Evolutionary conservation across 2,888 invertebrate genomes (phyloP).

Genomic region (Zaprionus lineosus): DNA sequence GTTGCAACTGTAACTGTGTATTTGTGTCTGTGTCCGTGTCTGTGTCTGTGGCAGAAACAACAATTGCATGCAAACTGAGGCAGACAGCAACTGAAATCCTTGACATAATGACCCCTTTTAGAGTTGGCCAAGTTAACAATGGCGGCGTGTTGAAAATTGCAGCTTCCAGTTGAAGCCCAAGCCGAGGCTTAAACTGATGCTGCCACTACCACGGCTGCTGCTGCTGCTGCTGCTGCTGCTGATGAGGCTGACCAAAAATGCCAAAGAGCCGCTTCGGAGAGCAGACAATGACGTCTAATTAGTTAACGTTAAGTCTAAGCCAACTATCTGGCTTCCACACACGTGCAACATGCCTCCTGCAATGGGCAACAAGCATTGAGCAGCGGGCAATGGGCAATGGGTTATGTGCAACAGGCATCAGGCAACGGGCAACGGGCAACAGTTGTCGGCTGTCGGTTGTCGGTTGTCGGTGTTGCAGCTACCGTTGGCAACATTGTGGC

Average conservation of each 20-base stretch:
- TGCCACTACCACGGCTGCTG: too few species aligned
- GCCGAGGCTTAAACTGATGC: too few species aligned
- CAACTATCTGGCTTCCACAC: constrained; percentile 26
- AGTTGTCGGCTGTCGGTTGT: constrained; percentile 50
- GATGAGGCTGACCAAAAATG: constrained; percentile 52
- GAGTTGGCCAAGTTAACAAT: constrained; percentile 67
- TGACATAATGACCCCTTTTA: constrained; percentile 80
- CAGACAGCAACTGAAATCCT: constrained; percentile 65
- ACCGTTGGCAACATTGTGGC: constrained; percentile 58
- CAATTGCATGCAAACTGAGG: constrained; percentile 9
- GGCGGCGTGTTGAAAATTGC: constrained; percentile 36
- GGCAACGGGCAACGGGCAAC: constrained; percentile 33
- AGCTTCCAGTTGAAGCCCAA: constrained; percentile 39
- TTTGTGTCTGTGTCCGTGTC: too few species aligned
- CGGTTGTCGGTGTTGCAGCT: constrained; percentile 57
- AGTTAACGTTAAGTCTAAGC: constrained; percentile 36
- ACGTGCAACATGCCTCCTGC: too few species aligned
- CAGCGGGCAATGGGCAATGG: too few species aligned
- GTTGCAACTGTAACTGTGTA: too few species aligned
- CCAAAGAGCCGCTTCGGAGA: constrained; percentile 37
- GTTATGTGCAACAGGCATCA: too few species aligned
- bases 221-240: too few species aligned
- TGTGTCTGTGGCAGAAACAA: too few species aligned
- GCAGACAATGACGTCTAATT: constrained; percentile 76
- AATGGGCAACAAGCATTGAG: too few species aligned